A percentile compares a stretch with the other conserved stretches of the same genome.
phyloP scores from a whole-genome alignment of 2,888 invertebrate genomes.

The Lasioglossum malachurum region DNA sequence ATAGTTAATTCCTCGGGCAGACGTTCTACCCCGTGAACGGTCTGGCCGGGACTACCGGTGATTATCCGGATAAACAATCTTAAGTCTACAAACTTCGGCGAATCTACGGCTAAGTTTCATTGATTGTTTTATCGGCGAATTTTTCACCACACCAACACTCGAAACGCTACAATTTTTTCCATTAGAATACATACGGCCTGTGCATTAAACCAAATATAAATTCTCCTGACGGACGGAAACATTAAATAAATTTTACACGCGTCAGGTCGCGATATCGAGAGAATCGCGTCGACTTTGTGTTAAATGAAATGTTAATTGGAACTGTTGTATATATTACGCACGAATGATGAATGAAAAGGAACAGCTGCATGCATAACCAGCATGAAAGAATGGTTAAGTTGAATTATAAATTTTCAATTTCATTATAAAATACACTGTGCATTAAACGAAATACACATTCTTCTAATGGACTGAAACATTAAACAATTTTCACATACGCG shows the following conservation, averaged over 20 bases:
- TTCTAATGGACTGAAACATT: not conserved
- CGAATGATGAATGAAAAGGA: not conserved
- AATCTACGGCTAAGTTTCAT: not conserved
- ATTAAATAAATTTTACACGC: not conserved
- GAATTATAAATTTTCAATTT: not conserved
- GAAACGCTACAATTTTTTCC: not conserved
- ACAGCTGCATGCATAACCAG: not conserved
- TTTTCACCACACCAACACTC: not conserved
- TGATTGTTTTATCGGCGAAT: not conserved
- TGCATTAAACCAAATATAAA: not conserved
- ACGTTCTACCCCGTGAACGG: constrained; percentile 6
- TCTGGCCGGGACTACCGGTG: not conserved
- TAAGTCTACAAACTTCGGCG: not conserved
- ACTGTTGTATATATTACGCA: not conserved
- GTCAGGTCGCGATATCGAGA: not conserved
- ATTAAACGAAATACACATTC: not conserved
- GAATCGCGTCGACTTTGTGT: not conserved
- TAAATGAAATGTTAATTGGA: not conserved
- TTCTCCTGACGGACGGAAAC: not conserved
- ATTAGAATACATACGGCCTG: not conserved
- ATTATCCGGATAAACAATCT: not conserved
- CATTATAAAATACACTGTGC: not conserved
- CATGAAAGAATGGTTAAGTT: not conserved
- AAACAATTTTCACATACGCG: not conserved
- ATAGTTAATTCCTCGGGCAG: constrained; percentile 9